phyloP scores from a whole-genome alignment of 2,888 invertebrate genomes.

The Acanthosepion esculentum region DNA sequence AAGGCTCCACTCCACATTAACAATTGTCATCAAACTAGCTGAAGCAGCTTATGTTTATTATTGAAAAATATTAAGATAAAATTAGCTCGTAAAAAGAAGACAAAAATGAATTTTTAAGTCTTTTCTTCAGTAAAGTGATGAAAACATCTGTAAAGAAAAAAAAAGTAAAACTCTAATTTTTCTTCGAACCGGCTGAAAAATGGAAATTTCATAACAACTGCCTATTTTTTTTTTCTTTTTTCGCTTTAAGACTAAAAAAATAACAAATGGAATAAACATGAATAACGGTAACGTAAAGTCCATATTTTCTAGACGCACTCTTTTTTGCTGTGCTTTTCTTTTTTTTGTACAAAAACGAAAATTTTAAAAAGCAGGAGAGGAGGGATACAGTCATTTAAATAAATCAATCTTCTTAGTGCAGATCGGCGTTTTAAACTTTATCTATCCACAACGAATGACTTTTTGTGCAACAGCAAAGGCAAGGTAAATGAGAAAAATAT shows the following conservation, averaged over 20 bases:
- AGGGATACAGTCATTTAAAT: background rate
- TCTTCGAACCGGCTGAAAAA: background rate
- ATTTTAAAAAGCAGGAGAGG: background rate
- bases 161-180: background rate
- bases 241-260: background rate
- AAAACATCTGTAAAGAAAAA: background rate
- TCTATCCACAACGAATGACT: background rate
- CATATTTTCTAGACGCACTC: no score
- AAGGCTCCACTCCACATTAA: no score
- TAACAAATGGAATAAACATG: background rate
- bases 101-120: background rate
- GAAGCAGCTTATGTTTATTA: no score
- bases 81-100: no score
- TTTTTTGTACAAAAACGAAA: background rate
- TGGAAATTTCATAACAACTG: background rate
- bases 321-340: background rate
- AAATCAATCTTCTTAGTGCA: background rate
- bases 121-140: background rate
- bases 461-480: background rate
- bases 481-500: background rate
- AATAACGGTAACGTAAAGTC: no score
- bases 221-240: background rate
- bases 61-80: no score
- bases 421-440: background rate
- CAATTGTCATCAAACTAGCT: no score